Conservation (phyloP, 2,888 invertebrate species). For the Deroplatys truncata region DNA sequence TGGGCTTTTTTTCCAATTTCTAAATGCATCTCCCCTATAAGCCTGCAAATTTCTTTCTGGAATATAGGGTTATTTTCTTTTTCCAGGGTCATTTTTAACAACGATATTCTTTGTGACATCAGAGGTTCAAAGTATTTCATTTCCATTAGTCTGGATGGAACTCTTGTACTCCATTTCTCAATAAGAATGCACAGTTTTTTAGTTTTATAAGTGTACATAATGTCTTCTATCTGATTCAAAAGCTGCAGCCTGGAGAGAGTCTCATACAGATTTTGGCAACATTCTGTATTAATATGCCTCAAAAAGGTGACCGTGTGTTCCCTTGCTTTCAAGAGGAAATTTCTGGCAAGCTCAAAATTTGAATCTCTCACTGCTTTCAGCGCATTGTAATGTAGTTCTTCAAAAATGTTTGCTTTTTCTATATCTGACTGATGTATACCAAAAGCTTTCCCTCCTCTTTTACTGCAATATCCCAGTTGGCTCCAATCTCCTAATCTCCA, state of each 20-base stretch:
- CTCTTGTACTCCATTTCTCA: background rate
- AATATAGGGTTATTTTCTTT: background rate
- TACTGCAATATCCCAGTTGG: background rate
- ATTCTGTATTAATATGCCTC: background rate
- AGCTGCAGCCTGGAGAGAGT: background rate
- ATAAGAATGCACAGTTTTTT: background rate
- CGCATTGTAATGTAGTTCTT: background rate
- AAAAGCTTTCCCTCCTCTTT: background rate
- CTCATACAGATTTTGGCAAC: background rate
- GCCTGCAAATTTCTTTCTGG: background rate
- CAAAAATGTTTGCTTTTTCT: background rate
- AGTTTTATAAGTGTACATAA: background rate
- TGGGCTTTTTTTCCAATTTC: background rate
- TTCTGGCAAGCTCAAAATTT: background rate
- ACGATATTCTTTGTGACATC: background rate
- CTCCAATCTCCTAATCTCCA: background rate
- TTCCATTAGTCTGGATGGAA: background rate
- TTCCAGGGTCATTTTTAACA: background rate
- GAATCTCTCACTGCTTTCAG: background rate
- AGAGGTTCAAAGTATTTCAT: background rate
- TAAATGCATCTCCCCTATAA: background rate
- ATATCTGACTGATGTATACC: no score
- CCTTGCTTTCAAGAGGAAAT: background rate
- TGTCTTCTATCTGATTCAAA: background rate
- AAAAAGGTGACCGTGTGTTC: background rate